phyloP scores from a whole-genome alignment of 2,113 vertebrate genomes.

The Brachyhypopomus gauderio region DNA sequence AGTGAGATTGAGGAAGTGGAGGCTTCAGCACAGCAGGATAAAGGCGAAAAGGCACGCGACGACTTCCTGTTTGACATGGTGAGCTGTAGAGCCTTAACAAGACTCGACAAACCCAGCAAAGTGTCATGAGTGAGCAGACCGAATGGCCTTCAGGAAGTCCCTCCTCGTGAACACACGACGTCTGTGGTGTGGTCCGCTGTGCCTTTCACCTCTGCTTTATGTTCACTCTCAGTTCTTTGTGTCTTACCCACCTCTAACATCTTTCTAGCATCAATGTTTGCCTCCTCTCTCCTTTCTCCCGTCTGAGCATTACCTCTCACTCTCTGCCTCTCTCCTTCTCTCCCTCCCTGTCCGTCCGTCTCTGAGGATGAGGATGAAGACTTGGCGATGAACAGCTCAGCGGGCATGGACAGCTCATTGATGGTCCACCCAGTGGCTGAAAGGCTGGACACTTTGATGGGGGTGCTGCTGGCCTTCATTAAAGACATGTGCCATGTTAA shows the following conservation, averaged over 20 bases:
- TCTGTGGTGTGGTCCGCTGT: no score
- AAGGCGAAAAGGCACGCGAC: conserved; percentile 58
- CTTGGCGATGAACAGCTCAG: conserved; percentile 46
- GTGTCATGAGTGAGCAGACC: no score
- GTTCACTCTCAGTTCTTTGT: no score
- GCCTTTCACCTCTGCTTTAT: no score
- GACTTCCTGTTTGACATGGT: conserved; percentile 94
- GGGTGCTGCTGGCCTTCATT: conserved; percentile 83
- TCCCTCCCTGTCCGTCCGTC: not conserved
- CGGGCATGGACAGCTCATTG: not conserved
- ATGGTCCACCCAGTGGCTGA: conserved; percentile 89
- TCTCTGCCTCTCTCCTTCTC: not conserved
- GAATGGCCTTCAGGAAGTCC: not conserved
- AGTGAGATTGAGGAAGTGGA: conserved; percentile 89
- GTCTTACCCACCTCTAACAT: no score
- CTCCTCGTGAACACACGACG: no score
- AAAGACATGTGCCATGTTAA: conserved; percentile 82
- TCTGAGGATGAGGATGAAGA: conserved; percentile 83
- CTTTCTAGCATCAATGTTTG: no score
- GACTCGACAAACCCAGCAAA: no score
- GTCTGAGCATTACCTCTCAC: not conserved
- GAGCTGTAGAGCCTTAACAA: conserved; percentile 9
- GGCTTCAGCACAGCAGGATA: conserved; percentile 53
- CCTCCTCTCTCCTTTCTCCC: not conserved
- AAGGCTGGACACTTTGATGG: conserved; percentile 86